These are phyloP conservation scores for Halichondria panicea DNA, from an alignment of 37 sponge, comb jelly and placozoan genomes.

Conservation along the genomic window DNA sequence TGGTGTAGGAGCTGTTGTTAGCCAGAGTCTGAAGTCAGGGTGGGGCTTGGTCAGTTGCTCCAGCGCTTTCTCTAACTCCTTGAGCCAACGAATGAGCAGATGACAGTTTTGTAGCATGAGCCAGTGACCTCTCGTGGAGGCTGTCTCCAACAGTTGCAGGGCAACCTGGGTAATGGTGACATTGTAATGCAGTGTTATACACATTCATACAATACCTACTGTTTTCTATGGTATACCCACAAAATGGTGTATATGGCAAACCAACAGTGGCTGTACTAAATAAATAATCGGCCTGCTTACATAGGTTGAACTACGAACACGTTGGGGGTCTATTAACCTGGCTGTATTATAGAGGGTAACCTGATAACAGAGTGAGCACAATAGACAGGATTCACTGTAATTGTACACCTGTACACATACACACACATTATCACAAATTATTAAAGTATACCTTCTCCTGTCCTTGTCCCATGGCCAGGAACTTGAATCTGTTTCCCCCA, in stretches of 20 bases:
- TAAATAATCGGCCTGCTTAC: too few relatives aligned
- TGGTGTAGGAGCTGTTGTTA: slow-evolving; percentile 97
- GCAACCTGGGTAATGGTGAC: slow-evolving; percentile 51
- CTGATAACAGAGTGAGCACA: too few relatives aligned
- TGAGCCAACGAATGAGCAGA: slow-evolving; percentile 93
- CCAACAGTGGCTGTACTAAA: too few relatives aligned
- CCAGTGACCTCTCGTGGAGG: slow-evolving; percentile 95
- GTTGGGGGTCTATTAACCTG: too few relatives aligned
- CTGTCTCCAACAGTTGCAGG: slow-evolving; percentile 93
- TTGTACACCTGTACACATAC: too few relatives aligned
- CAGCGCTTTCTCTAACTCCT: slow-evolving; percentile 94
- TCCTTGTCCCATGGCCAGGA: slow-evolving; percentile 99
- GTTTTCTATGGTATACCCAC: too few relatives aligned
- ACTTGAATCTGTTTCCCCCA: slow-evolving; percentile 98
- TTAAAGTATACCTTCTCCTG: slow-evolving; percentile 85
- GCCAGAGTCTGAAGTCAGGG: slow-evolving; percentile 99
- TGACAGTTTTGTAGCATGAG: slow-evolving; percentile 99
- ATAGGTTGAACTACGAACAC: too few relatives aligned
- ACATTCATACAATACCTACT: too few relatives aligned
- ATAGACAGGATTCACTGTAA: too few relatives aligned
- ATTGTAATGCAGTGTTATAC: too few relatives aligned
- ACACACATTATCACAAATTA: not conserved
- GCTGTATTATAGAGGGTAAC: too few relatives aligned
- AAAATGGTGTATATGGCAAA: too few relatives aligned
- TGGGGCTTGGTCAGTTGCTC: slow-evolving; percentile 93